Evolutionary conservation across 2,888 invertebrate species (phyloP), one percentile per base, ranked within the genome.

Genomic region (Callinectes sapidus): DNA sequence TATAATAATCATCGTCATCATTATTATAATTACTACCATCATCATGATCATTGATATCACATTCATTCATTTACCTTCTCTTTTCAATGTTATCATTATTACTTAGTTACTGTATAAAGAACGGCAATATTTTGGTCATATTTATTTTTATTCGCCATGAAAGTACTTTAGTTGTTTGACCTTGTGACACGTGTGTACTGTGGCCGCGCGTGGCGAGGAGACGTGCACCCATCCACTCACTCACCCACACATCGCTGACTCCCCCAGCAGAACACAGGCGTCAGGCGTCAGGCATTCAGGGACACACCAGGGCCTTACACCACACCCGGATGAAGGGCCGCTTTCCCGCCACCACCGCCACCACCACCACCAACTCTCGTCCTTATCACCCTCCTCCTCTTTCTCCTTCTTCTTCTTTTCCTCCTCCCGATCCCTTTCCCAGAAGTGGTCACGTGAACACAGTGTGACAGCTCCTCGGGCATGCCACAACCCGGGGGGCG

Each of bases 381-480:
- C 71, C 81, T 81, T 35, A 32, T 81, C 81, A 10, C 23, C 81
- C 81, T 81, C 81, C 81, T 81, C 81, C 81, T 81, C 81, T 32
- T 81, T 23, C 81, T 71, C 28, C 71, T 71, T 8, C 71, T 28
- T 28, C 71, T 71, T 28, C 61, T 61, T 23, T 1, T 10, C 13
- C 81, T 81, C 81, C 18, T 81, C 28, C 13, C 16, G 81, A 32
- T 81, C 48, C 48, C 48, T 48, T 48, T 81, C 81, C 32, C 13
- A 81, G 81, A 81, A 81, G 81, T 81, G 81, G 32, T 81, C 81
- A 81, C 81, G 81, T 81, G 81, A 81, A 14, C 10, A 32, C 81
- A 2, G 81, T 81, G 81, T 81, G 81, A 35, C 81, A 35, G 32
- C 14, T 8, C 32, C 32, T 35, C 35, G 32, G 81, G 81, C 10